These are phyloP conservation scores for Diphyllodes magnificus DNA, from an alignment of 2,113 vertebrate species.

Conservation along the genomic window DNA sequence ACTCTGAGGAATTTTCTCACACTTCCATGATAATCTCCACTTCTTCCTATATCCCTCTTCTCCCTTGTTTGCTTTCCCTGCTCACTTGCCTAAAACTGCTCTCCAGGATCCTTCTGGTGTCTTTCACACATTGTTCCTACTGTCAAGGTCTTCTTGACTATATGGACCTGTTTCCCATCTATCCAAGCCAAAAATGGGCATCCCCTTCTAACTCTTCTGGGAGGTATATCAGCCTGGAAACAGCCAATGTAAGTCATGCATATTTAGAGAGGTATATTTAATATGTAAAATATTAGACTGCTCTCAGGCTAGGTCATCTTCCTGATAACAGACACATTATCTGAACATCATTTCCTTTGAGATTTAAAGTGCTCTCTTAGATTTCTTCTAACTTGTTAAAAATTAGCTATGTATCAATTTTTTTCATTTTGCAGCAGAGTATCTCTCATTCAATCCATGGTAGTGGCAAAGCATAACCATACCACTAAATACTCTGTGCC, in stretches of 20 bases:
- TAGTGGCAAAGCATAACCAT: not conserved
- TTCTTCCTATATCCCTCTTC: not conserved
- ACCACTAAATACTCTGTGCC: not conserved
- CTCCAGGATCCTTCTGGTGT: not conserved
- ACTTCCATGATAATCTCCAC: slow-evolving; percentile 1
- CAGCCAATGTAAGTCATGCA: not conserved
- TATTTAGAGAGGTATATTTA: not conserved
- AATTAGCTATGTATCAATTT: rapidly evolving
- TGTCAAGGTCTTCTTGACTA: not conserved
- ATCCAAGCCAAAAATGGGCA: not conserved
- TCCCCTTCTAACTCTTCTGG: not conserved
- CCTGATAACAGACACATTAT: not conserved
- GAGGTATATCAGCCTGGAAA: not conserved
- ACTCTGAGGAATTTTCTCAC: not conserved
- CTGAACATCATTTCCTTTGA: not conserved
- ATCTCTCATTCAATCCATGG: not conserved
- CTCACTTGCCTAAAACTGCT: not conserved
- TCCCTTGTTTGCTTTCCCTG: not conserved
- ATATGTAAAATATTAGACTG: not conserved
- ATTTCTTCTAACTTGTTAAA: not conserved
- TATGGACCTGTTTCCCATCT: not conserved
- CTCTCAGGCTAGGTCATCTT: not conserved
- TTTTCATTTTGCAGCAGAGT: not conserved
- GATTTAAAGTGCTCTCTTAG: not conserved
- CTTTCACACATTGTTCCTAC: not conserved